These are phyloP conservation scores for Galleria mellonella DNA, from an alignment of 1,140 invertebrate genomes.

Conservation along the genomic window DNA sequence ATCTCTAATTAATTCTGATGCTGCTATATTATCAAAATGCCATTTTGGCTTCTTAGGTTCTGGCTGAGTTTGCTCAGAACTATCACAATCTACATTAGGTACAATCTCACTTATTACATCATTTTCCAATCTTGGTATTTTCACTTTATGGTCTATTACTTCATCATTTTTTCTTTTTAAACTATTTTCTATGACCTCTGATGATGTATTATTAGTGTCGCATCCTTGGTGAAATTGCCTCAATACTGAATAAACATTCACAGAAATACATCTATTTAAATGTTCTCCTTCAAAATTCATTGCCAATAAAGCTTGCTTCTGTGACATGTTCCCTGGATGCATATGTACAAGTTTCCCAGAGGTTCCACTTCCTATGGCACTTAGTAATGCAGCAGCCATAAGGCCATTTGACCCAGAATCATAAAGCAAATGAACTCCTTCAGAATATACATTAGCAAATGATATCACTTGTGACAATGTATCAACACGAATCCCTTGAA, in stretches of 20 bases:
- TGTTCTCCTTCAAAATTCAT: slow-evolving; percentile 85
- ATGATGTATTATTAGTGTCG: slow-evolving; percentile 32
- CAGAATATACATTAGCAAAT: slow-evolving; percentile 84
- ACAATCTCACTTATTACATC: slow-evolving; percentile 1
- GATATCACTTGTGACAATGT: slow-evolving; percentile 90
- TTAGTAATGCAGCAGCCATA: slow-evolving; percentile 86
- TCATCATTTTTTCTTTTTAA: slow-evolving; percentile 41
- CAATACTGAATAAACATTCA: slow-evolving; percentile 84
- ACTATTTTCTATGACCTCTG: slow-evolving; percentile 23
- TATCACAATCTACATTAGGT: background rate
- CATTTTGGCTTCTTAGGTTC: slow-evolving; percentile 77
- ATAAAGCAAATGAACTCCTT: slow-evolving; percentile 88
- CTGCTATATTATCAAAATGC: slow-evolving; percentile 79
- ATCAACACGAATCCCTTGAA: slow-evolving; percentile 88
- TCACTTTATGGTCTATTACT: slow-evolving; percentile 25
- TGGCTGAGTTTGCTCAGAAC: slow-evolving; percentile 1
- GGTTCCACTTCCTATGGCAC: slow-evolving; percentile 79
- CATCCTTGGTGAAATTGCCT: slow-evolving; percentile 77
- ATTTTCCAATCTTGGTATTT: slow-evolving; percentile 31
- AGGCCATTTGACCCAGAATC: slow-evolving; percentile 91
- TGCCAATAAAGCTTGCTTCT: slow-evolving; percentile 83
- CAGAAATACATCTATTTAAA: slow-evolving; percentile 77
- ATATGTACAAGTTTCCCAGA: slow-evolving; percentile 82
- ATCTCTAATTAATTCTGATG: slow-evolving; percentile 70
- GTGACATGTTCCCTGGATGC: slow-evolving; percentile 85